Percentiles rank a stretch among this genome's conserved stretches.
Evolutionary conservation across 2,797 vertebrate species (phyloP).

Genomic region (Glossophaga mutica): DNA sequence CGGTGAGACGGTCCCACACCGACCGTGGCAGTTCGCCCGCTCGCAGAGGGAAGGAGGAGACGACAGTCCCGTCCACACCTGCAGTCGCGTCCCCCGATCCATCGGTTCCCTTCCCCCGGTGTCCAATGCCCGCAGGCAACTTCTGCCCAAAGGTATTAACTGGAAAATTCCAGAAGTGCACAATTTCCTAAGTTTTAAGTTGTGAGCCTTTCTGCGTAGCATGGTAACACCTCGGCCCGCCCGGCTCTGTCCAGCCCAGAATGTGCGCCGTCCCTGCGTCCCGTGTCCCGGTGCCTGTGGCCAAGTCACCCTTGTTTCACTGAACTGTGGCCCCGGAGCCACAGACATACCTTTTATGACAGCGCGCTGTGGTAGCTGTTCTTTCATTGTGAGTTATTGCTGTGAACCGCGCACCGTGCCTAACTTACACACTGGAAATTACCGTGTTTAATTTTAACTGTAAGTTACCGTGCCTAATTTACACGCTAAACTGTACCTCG

Average conservation of each 20-base stretch:
- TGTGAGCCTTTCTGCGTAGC: background rate
- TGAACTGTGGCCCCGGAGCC: background rate
- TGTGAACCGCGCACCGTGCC: background rate
- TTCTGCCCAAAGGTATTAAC: fast-evolving
- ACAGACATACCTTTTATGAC: fast-evolving
- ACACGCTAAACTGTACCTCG: background rate
- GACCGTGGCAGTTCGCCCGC: background rate
- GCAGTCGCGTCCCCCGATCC: background rate
- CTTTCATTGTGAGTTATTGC: background rate
- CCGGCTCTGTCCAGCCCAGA: background rate
- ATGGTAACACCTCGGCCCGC: background rate
- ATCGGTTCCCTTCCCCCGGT: background rate
- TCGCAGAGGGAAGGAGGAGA: background rate
- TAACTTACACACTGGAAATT: background rate
- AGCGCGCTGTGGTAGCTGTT: no score
- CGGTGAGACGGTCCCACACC: background rate
- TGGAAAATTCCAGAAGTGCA: background rate
- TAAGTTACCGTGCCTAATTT: background rate
- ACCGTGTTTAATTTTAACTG: no score
- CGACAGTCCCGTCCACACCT: background rate
- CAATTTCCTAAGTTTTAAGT: no score
- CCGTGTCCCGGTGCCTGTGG: background rate
- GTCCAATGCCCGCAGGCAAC: background rate
- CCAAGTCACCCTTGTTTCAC: no score
- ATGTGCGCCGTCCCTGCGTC: background rate